Evolutionary conservation across 1,140 invertebrate species (phyloP).

Genomic region (Drosophila prosaltans): DNA sequence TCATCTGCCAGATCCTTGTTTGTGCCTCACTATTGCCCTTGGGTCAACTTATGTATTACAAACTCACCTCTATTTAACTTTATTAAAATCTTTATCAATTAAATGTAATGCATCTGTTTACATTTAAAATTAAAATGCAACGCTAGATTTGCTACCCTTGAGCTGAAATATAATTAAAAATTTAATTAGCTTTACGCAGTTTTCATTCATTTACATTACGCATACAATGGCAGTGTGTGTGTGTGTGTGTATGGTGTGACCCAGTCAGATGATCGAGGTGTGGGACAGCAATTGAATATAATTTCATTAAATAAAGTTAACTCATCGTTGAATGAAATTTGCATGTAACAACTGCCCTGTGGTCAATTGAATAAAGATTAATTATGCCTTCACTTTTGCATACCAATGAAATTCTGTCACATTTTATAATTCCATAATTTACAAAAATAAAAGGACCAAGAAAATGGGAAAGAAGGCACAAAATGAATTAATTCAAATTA

Average conservation of each 20-base stretch:
- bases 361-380: slow-evolving; percentile 40
- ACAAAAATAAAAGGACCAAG: slow-evolving; percentile 43
- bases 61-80: neutral
- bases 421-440: slow-evolving; percentile 55
- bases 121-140: slow-evolving; percentile 33
- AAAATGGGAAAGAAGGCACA: slow-evolving; percentile 38
- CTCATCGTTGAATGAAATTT: slow-evolving; percentile 33
- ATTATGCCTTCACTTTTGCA: slow-evolving; percentile 37
- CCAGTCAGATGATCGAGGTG: slow-evolving; percentile 16
- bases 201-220: slow-evolving; percentile 38
- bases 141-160: slow-evolving; percentile 47
- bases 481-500: slow-evolving; percentile 74
- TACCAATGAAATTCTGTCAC: slow-evolving; percentile 2
- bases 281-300: slow-evolving; percentile 18
- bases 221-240: neutral
- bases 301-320: slow-evolving; percentile 66
- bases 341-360: slow-evolving; percentile 7
- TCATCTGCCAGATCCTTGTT: neutral
- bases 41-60: neutral
- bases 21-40: neutral
- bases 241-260: slow-evolving; percentile 11
- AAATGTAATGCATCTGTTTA: slow-evolving; percentile 30
- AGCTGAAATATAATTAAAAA: slow-evolving; percentile 62
- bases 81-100: slow-evolving; percentile 19
- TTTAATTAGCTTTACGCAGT: slow-evolving; percentile 54